Conservation (phyloP, 2,888 invertebrate genomes). For the Adelognathus sp. region DNA sequence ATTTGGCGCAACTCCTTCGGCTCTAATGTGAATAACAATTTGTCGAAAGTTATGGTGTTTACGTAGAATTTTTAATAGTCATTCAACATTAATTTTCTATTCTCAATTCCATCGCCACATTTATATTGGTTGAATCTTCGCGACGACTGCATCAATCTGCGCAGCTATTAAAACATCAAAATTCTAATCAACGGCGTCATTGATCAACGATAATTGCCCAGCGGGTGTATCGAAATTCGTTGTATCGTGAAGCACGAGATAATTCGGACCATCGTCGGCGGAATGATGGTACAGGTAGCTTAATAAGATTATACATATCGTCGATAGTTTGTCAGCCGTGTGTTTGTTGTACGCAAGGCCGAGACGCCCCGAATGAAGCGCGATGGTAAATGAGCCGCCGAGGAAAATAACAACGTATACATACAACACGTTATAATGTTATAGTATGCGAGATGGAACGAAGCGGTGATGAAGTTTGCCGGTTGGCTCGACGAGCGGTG, state of each 20-base stretch:
- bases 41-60: neutral
- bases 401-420: constrained; percentile 48
- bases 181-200: neutral
- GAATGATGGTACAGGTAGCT: constrained; percentile 44
- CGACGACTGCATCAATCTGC: neutral
- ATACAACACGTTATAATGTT: too few relatives aligned
- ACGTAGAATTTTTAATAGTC: constrained; percentile 16
- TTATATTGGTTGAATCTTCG: too few relatives aligned
- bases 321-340: constrained; percentile 7
- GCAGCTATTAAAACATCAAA: neutral
- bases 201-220: neutral
- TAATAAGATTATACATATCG: constrained; percentile 51
- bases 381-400: constrained; percentile 43
- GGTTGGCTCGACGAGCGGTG: constrained; percentile 18
- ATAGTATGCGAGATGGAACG: constrained; percentile 36
- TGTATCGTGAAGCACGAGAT: neutral
- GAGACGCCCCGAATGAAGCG: constrained; percentile 20
- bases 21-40: neutral
- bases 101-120: too few relatives aligned
- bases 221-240: neutral
- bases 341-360: constrained; percentile 21
- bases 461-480: constrained; percentile 35
- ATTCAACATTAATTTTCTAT: too few relatives aligned
- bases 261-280: neutral
- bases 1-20: neutral